phyloP scores from a whole-genome alignment of 1,140 invertebrate species.

The Thaumatotibia leucotreta region DNA sequence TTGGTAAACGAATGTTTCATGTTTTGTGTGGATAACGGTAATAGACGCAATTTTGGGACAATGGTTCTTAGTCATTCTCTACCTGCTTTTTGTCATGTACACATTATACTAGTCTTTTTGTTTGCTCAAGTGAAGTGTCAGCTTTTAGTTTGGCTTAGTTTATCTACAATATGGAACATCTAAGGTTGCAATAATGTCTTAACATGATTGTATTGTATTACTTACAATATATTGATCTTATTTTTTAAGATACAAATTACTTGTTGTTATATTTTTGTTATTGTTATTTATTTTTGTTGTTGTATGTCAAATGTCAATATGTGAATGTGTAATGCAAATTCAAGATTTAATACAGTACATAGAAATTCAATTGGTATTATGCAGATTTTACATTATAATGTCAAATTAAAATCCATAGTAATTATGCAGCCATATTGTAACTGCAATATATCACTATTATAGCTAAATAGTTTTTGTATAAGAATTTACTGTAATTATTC shows the following conservation, averaged over 20 bases:
- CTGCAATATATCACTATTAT: no score
- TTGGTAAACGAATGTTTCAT: slow-evolving; percentile 51
- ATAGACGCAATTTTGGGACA: slow-evolving; percentile 63
- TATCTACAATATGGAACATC: background rate
- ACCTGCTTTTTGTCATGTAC: slow-evolving; percentile 57
- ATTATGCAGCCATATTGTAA: no score
- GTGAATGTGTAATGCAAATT: background rate
- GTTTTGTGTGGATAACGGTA: slow-evolving; percentile 71
- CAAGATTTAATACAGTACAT: background rate
- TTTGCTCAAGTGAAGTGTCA: slow-evolving; percentile 14
- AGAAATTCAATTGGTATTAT: background rate
- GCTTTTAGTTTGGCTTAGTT: background rate
- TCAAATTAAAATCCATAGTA: no score
- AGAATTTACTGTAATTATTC: no score
- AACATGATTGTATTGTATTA: background rate
- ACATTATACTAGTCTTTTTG: slow-evolving; percentile 27
- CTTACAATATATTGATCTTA: background rate
- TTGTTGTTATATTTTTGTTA: slow-evolving; percentile 17
- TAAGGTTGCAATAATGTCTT: background rate
- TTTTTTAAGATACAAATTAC: slow-evolving; percentile 15
- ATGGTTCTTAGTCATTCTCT: slow-evolving; percentile 63
- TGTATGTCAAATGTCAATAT: background rate
- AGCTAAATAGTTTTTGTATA: no score
- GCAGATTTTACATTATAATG: no score
- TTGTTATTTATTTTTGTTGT: no score